These are phyloP conservation scores for Progne subis DNA, from an alignment of 2,113 vertebrate species.

Conservation along the genomic window DNA sequence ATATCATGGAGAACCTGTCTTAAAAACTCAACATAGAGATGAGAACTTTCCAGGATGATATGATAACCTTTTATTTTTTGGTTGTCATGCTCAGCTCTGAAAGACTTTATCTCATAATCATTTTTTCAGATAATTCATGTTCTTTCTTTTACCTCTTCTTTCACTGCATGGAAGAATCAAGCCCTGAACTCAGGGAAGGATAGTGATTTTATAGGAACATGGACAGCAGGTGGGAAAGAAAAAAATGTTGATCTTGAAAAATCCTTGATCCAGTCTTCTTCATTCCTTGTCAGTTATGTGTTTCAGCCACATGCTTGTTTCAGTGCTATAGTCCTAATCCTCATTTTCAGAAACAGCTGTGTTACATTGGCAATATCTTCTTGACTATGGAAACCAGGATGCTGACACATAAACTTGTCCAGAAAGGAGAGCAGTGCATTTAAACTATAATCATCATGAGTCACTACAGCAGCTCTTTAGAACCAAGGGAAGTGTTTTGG, in stretches of 20 bases:
- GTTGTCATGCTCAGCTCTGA: background rate
- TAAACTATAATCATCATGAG: background rate
- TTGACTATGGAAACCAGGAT: background rate
- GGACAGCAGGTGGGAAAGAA: background rate
- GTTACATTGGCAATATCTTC: background rate
- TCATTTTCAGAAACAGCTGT: background rate
- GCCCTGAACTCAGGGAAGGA: background rate
- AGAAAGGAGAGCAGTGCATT: background rate
- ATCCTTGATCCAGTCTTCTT: background rate
- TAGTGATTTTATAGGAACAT: background rate
- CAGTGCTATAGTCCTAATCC: background rate
- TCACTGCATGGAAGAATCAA: background rate
- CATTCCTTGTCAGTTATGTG: background rate
- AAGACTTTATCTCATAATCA: background rate
- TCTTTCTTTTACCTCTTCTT: background rate
- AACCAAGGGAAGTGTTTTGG: background rate
- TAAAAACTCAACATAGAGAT: background rate
- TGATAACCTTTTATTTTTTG: background rate
- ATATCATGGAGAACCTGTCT: background rate
- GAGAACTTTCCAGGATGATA: background rate
- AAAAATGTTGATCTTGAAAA: background rate
- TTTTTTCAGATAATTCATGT: background rate
- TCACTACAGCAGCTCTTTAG: background rate
- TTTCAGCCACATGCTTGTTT: background rate
- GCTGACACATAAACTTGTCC: background rate